Percentiles rank a stretch among this genome's conserved stretches.
These are phyloP conservation scores for Meles meles DNA, from an alignment of 2,113 vertebrate species.

Conservation along the genomic window DNA sequence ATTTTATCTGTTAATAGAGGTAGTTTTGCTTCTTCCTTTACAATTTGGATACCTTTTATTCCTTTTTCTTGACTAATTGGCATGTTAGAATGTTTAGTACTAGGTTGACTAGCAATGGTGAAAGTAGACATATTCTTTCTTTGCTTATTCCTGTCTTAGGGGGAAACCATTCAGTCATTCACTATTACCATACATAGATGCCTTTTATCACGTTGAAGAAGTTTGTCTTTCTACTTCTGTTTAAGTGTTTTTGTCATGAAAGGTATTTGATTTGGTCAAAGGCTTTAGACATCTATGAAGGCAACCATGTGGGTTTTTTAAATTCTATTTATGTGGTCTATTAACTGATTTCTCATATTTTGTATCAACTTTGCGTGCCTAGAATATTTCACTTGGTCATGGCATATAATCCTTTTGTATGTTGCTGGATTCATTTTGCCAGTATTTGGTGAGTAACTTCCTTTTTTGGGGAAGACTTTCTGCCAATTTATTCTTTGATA, in stretches of 20 bases:
- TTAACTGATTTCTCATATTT: background rate
- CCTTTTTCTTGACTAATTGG: background rate
- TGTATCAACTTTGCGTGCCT: background rate
- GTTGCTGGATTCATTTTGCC: background rate
- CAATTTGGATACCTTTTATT: background rate
- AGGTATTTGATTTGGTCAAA: background rate
- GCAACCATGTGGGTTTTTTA: background rate
- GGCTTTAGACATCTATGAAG: background rate
- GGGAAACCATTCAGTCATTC: background rate
- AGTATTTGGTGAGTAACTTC: slow-evolving; percentile 43
- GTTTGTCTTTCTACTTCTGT: background rate
- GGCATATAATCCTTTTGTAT: background rate
- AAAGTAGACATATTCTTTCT: background rate
- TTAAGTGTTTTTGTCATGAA: background rate
- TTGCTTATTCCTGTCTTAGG: background rate
- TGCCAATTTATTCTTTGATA: slow-evolving; percentile 59
- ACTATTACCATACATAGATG: background rate
- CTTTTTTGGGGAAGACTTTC: slow-evolving; percentile 46
- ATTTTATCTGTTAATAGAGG: background rate
- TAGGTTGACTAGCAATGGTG: background rate
- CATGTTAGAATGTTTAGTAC: background rate
- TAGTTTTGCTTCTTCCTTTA: slow-evolving; percentile 30
- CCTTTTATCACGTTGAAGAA: background rate
- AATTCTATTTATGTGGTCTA: background rate
- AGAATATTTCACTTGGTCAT: background rate